phyloP scores from a whole-genome alignment of 1,140 invertebrate genomes.

The Drosophila orena region DNA sequence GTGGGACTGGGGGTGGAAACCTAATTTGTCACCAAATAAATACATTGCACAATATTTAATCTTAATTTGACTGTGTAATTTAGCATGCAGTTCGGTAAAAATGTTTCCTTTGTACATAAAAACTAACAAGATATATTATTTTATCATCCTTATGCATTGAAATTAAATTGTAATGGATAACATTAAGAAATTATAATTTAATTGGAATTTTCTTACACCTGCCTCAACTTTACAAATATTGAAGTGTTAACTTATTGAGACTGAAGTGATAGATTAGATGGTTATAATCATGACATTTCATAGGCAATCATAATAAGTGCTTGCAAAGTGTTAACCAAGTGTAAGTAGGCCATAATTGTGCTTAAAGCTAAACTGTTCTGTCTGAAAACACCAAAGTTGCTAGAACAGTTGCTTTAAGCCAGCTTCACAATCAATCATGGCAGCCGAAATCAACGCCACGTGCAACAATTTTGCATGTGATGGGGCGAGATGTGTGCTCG shows the following conservation, averaged over 20 bases:
- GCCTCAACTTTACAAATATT: conserved; percentile 14
- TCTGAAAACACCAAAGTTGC: not conserved
- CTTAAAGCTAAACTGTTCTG: not conserved
- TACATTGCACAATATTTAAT: too few species aligned
- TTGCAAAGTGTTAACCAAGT: not conserved
- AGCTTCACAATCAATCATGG: conserved; percentile 31
- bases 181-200: too few species aligned
- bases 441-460: conserved; percentile 41
- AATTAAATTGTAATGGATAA: too few species aligned
- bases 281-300: too few species aligned
- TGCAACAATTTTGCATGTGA: conserved; percentile 41
- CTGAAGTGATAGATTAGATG: too few species aligned
- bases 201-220: conserved; percentile 12
- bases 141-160: too few species aligned
- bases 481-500: conserved; percentile 10
- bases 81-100: too few species aligned
- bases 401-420: conserved; percentile 13
- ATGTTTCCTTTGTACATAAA: too few species aligned
- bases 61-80: too few species aligned
- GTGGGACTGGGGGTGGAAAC: too few species aligned
- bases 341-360: not conserved
- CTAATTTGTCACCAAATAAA: too few species aligned
- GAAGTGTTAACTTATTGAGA: not conserved
- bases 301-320: conserved; percentile 17
- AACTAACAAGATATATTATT: too few species aligned